Evolutionary conservation across 2,888 invertebrate species (phyloP), one percentile per base, ranked within the genome.

Genomic region (Chloroclystis v-ata): DNA sequence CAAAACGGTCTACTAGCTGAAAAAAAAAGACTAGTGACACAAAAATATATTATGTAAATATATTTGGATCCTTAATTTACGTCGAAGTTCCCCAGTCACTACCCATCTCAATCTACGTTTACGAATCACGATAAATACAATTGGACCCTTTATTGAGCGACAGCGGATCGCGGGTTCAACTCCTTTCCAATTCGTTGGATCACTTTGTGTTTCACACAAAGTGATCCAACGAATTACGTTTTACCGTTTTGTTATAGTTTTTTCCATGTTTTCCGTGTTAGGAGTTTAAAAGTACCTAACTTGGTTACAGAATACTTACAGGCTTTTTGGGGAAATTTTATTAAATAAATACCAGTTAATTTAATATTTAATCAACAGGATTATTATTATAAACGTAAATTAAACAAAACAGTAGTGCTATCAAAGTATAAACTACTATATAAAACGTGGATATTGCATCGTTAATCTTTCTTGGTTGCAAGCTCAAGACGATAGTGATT

Each of bases 101-200:
- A 49, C 30, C 43, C 39, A 37, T 7, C 49, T 49, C 37, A 37
- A 47, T n/a, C 24, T 16, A 32, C 62, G 54, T 51, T 58, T 58
- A 60, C 56, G 65, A 72, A 69, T 67, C 69, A 68, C 67, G 72
- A 75, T 75, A 74, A 75, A 75, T 68, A 72, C 70, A 70, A 72
- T 62, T 60, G 54, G 59, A 29, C 37, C 52, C 58, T 59, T 61
- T 65, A 66, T 68, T 63, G 64, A 67, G 64, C 54, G 62, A 60
- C 63, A 57, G 56, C 26, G 40, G 43, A 35, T 48, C 65, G 59
- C 56, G 60, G 56, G 64, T 65, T 63, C 54, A 62, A 63, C 63
- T 67, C 63, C 62, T 64, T 73, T 75, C 72, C 73, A 73, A 75
- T 77, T 76, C 74, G 72, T 68, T 57, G 64, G 65, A 63, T 44